These are phyloP conservation scores for Cephalopterus ornatus DNA, from an alignment of 2,113 vertebrate genomes.

Conservation along the genomic window DNA sequence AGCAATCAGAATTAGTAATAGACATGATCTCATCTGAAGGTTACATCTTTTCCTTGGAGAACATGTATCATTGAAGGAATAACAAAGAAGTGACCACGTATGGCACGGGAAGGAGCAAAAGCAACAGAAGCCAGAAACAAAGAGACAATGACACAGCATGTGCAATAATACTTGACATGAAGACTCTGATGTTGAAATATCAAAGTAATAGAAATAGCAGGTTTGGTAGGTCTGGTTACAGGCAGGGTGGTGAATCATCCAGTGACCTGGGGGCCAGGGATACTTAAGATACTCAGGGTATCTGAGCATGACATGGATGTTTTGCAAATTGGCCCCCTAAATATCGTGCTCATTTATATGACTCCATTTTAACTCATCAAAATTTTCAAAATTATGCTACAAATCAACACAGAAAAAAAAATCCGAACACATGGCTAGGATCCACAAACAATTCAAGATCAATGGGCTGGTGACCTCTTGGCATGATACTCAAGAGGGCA, in stretches of 20 bases:
- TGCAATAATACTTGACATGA: neutral
- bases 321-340: neutral
- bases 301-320: neutral
- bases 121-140: neutral
- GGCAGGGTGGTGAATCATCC: neutral
- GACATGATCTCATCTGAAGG: constrained; percentile 6
- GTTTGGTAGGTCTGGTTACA: neutral
- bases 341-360: neutral
- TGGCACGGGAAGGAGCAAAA: neutral
- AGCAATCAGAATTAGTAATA: neutral
- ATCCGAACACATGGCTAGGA: neutral
- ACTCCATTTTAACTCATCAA: neutral
- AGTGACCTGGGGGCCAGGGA: neutral
- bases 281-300: neutral
- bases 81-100: neutral
- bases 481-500: neutral
- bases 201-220: neutral
- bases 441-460: neutral
- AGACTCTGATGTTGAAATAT: neutral
- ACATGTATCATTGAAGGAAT: neutral
- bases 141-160: neutral
- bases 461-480: neutral
- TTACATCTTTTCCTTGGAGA: neutral
- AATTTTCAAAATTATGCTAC: neutral
- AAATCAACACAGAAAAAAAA: neutral